phyloP scores from a whole-genome alignment of 2,888 invertebrate genomes.

The Entomobrya proxima region DNA sequence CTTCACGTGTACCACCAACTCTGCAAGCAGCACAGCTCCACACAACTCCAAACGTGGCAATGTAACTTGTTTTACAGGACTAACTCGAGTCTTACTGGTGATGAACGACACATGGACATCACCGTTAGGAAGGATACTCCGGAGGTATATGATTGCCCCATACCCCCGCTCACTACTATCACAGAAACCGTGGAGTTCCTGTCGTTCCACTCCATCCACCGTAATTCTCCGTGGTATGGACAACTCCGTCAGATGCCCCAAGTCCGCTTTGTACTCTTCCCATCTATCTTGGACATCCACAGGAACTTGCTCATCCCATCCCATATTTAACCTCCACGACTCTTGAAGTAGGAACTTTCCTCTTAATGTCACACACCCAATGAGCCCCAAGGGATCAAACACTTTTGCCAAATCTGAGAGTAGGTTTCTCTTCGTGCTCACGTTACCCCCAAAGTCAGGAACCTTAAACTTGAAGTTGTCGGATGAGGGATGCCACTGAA shows the following conservation, averaged over 20 bases:
- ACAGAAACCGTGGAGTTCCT: too few relatives aligned
- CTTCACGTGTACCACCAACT: conserved; percentile 61
- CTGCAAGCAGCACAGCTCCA: neutral
- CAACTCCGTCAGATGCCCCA: too few relatives aligned
- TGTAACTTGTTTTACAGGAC: conserved; percentile 49
- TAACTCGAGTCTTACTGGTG: conserved; percentile 70
- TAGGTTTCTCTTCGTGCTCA: conserved; percentile 37
- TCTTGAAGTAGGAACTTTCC: conserved; percentile 52
- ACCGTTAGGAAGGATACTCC: too few relatives aligned
- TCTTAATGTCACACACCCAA: conserved; percentile 14
- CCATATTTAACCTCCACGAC: too few relatives aligned
- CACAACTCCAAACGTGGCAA: conserved; percentile 76
- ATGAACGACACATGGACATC: conserved; percentile 43
- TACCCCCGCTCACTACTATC: too few relatives aligned
- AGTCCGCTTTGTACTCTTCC: too few relatives aligned
- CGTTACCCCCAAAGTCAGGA: too few relatives aligned
- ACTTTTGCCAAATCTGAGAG: conserved; percentile 26
- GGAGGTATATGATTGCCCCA: too few relatives aligned
- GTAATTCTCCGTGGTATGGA: too few relatives aligned
- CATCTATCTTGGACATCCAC: too few relatives aligned
- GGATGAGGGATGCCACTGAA: conserved; percentile 44
- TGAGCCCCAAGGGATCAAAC: conserved; percentile 35
- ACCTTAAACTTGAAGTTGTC: conserved; percentile 45
- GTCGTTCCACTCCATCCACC: too few relatives aligned
- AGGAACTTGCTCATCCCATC: too few relatives aligned